Evolutionary conservation across 2,113 vertebrate species (phyloP).

Genomic region (Lichenostomus cassidix): DNA sequence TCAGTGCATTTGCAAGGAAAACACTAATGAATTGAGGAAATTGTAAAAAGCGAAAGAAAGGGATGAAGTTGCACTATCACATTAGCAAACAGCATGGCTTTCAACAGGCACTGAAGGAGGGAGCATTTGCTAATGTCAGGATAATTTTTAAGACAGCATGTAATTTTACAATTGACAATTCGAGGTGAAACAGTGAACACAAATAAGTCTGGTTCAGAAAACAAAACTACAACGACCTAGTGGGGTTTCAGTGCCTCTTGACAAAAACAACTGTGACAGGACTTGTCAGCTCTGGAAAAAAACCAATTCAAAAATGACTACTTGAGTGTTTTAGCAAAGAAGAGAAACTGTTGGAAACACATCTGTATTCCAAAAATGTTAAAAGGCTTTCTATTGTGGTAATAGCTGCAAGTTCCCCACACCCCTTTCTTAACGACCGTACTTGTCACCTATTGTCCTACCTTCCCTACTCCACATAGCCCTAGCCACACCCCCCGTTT

Average conservation of each 20-base stretch:
- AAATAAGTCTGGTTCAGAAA: not conserved
- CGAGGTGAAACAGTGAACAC: not conserved
- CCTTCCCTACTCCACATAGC: no score
- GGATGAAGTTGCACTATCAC: not conserved
- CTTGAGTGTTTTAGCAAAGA: not conserved
- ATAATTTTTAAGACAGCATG: not conserved
- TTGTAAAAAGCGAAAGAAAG: not conserved
- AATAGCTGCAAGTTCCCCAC: no score
- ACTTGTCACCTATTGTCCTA: no score
- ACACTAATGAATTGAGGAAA: not conserved
- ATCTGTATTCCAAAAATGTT: not conserved
- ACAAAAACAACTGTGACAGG: not conserved
- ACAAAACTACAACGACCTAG: not conserved
- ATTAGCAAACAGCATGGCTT: not conserved
- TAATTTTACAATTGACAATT: not conserved
- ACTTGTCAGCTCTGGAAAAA: not conserved
- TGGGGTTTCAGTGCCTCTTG: not conserved
- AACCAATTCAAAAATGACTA: not conserved
- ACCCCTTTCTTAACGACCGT: no score
- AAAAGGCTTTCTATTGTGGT: no score
- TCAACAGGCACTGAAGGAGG: not conserved
- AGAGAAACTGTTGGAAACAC: not conserved
- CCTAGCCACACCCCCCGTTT: no score
- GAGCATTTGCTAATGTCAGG: not conserved
- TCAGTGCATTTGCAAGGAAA: not conserved